Conservation (phyloP, 2,113 vertebrate species). For the Percopsis transmontana region DNA sequence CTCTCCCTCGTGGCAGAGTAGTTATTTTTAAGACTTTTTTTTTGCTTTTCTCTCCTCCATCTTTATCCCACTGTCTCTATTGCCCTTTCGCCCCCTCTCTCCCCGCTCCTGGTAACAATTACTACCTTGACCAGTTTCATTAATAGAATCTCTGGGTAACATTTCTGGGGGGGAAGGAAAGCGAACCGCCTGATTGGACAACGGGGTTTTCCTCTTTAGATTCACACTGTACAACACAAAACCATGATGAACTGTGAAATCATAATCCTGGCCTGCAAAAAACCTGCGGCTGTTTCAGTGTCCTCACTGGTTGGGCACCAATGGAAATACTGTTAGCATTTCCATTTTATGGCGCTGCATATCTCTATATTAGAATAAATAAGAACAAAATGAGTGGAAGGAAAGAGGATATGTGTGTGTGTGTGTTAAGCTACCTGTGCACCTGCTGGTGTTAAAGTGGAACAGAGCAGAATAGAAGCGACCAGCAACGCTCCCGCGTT, state of each 20-base stretch:
- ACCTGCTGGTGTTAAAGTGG: too few relatives aligned
- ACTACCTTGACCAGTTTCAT: background rate
- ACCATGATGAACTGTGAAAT: background rate
- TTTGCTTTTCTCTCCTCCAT: background rate
- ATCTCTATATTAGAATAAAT: too few relatives aligned
- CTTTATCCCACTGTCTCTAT: slow-evolving; percentile 11
- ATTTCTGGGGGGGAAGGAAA: slow-evolving; percentile 3
- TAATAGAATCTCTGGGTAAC: background rate
- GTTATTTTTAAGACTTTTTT: slow-evolving; percentile 24
- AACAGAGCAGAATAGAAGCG: too few relatives aligned
- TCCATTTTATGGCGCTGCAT: too few relatives aligned
- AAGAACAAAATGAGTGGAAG: too few relatives aligned
- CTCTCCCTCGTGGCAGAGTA: slow-evolving; percentile 16
- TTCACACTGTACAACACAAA: background rate
- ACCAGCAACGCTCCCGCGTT: too few relatives aligned
- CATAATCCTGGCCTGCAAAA: background rate
- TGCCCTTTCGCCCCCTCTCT: slow-evolving; percentile 13
- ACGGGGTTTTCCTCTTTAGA: background rate
- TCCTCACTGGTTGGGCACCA: too few relatives aligned
- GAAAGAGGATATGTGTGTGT: background rate
- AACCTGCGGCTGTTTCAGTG: background rate
- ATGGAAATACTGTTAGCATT: too few relatives aligned
- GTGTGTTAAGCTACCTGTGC: too few relatives aligned
- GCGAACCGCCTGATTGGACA: background rate
- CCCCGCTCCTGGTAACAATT: background rate